phyloP scores from a whole-genome alignment of 2,888 invertebrate species.

The Eupithecia subumbrata region DNA sequence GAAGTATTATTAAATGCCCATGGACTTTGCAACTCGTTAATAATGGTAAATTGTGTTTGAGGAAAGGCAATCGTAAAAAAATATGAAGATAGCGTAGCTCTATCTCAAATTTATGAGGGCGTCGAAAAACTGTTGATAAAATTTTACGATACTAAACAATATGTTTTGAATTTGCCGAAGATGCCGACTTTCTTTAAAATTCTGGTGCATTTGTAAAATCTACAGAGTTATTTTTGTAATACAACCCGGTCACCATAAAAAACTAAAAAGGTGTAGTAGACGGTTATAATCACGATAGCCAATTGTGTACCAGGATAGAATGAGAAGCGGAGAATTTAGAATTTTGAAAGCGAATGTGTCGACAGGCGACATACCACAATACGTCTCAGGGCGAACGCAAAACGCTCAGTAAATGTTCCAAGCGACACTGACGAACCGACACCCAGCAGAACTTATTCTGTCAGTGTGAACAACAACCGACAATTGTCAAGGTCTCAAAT shows the following conservation, averaged over 20 bases:
- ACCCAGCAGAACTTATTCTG: constrained; percentile 18
- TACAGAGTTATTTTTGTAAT: constrained; percentile 31
- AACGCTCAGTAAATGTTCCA: constrained; percentile 39
- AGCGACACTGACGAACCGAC: constrained; percentile 29
- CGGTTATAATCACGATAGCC: constrained; percentile 49
- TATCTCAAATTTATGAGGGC: neutral
- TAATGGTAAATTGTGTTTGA: neutral
- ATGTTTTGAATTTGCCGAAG: neutral
- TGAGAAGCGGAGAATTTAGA: constrained; percentile 46
- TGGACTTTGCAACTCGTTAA: neutral
- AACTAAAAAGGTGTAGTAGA: constrained; percentile 31
- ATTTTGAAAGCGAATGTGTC: constrained; percentile 42
- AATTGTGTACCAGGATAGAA: constrained; percentile 49
- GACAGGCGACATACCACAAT: constrained; percentile 27
- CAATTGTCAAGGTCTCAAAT: neutral
- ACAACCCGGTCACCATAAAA: constrained; percentile 39
- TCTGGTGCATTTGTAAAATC: neutral
- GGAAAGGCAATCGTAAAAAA: neutral
- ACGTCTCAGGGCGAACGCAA: constrained; percentile 39
- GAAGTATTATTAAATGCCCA: neutral
- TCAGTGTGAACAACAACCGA: neutral
- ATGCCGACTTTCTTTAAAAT: neutral
- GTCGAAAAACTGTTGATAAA: neutral
- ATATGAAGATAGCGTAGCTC: neutral
- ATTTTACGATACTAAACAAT: neutral